Evolutionary conservation across 2,888 invertebrate species (phyloP), one percentile per base, ranked within the genome.

Genomic region (Perdita meconis): DNA sequence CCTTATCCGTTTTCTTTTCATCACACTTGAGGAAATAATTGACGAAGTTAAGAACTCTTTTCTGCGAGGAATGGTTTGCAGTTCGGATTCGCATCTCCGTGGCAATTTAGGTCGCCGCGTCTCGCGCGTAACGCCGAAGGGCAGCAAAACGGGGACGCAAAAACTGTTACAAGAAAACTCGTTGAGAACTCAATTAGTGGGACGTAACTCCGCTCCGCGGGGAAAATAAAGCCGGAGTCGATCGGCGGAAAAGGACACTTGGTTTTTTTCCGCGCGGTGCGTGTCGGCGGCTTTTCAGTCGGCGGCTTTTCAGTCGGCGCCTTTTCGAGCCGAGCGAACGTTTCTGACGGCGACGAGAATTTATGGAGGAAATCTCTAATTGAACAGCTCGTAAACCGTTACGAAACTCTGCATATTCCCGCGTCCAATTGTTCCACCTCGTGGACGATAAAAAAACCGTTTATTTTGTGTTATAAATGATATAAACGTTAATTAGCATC

Each of bases 301-400:
- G 24, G 12, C 13, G 50, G 38, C 19, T 55, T 24, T 30, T 13
- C 38, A n/a, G 57, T 59, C 61, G 70, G 61, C 22, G 60, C 40
- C 61, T 69, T 69, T 73, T 24, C 67, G 36, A 61, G 72, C 72
- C 5, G 2, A 30, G 13, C 3, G 12, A 24, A 42, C 47, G 42
- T 16, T 53, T 30, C 16, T 38, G 34, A 16, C 19, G 38, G 40
- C 40, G 6, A 16, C 19, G 57, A 55, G 71, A 69, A 79, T 80
- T 79, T 69, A 79, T 69, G 19, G 71, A 79, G 79, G 80, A 79
- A 79, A 80, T 75, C 79, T 71, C 55, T 80, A 80, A 80, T 79
- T 74, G 75, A 80, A 74, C 64, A 26, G 57, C 68, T 71, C 79
- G 72, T 72, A 79, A 80, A 75, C 75, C 63, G 75, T 79, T 79